Conservation (phyloP, 2,888 invertebrate genomes). For the Proisotoma minuta region DNA sequence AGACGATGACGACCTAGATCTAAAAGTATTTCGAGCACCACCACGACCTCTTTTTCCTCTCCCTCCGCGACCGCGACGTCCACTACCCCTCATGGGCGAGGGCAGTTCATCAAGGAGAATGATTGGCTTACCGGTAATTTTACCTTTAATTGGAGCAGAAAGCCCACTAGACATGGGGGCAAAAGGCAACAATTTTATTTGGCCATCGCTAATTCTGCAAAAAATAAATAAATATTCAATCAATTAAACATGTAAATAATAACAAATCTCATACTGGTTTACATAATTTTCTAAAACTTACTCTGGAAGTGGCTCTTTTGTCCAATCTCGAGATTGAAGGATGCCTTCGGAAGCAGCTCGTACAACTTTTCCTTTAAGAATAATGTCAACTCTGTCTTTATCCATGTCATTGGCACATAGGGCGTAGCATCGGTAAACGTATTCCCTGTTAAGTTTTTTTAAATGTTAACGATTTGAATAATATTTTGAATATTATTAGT, state of each 20-base stretch:
- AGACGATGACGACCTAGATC: slow-evolving; percentile 36
- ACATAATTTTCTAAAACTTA: slow-evolving; percentile 23
- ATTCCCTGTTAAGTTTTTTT: slow-evolving; percentile 56
- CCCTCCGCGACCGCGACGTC: slow-evolving; percentile 40
- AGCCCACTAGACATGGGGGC: slow-evolving; percentile 18
- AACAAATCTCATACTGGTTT: neutral
- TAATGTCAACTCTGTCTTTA: slow-evolving; percentile 89
- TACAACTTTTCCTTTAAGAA: slow-evolving; percentile 88
- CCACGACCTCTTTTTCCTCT: slow-evolving; percentile 35
- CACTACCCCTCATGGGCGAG: slow-evolving; percentile 25
- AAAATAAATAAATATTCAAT: slow-evolving; percentile 5
- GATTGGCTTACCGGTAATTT: slow-evolving; percentile 45
- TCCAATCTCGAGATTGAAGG: slow-evolving; percentile 89
- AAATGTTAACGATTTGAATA: neutral
- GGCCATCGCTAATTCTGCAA: slow-evolving; percentile 41
- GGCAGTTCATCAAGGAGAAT: slow-evolving; percentile 35
- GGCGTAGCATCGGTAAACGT: slow-evolving; percentile 86
- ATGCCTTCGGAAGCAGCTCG: slow-evolving; percentile 82
- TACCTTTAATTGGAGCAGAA: slow-evolving; percentile 40
- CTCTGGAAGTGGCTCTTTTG: slow-evolving; percentile 81
- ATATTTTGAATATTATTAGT: neutral
- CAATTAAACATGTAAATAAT: neutral
- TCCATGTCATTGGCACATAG: slow-evolving; percentile 83
- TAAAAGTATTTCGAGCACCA: slow-evolving; percentile 23
- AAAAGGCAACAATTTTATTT: slow-evolving; percentile 39